Conservation (phyloP, 2,113 vertebrate genomes). For the Rhinopomastus cyanomelas region DNA sequence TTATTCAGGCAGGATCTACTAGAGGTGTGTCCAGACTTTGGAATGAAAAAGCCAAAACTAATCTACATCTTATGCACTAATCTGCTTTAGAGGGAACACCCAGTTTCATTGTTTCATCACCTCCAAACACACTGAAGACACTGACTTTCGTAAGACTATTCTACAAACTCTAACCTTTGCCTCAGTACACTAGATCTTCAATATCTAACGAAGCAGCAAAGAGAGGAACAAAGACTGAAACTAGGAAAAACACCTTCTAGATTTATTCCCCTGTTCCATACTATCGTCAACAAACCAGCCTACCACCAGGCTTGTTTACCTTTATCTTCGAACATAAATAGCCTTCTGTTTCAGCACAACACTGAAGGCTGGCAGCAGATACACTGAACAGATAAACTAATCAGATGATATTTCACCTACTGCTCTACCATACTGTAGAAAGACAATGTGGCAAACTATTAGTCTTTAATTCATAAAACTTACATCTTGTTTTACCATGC, state of each 20-base stretch:
- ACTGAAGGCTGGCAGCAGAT: neutral
- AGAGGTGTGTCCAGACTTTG: neutral
- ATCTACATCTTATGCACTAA: neutral
- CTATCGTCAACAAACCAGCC: neutral
- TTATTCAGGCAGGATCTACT: neutral
- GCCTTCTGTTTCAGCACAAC: neutral
- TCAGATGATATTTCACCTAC: neutral
- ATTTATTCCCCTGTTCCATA: neutral
- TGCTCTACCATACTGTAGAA: neutral
- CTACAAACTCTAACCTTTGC: neutral
- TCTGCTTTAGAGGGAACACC: neutral
- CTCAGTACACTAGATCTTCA: neutral
- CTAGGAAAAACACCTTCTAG: neutral
- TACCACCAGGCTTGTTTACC: neutral
- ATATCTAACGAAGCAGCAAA: neutral
- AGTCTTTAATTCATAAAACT: neutral
- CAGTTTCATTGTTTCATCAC: slow-evolving; percentile 15
- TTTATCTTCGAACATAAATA: neutral
- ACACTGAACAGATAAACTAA: fast-evolving
- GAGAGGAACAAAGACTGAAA: neutral
- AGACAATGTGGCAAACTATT: neutral
- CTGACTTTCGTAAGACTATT: neutral
- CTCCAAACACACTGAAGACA: neutral
- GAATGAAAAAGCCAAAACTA: neutral
- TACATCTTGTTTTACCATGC: neutral